Evolutionary conservation across 1,140 invertebrate species (phyloP), one percentile per base, ranked within the genome.

Genomic region (Apolygus lucorum): DNA sequence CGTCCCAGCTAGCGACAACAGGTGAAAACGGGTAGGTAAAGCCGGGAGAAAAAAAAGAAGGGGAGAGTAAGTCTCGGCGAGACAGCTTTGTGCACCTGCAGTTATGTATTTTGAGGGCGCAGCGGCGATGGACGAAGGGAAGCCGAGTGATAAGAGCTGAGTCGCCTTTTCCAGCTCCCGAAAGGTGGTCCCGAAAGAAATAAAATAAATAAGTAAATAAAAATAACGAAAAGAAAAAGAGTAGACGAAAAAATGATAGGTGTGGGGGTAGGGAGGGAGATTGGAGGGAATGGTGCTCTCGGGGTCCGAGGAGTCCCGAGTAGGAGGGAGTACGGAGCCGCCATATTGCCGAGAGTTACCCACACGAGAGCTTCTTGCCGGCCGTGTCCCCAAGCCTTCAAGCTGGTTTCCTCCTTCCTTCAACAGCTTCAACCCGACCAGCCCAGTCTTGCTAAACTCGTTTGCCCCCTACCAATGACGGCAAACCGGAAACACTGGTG

Each of bases 311-410:
- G 64, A 11, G 66, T 11, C 13, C 26, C 29, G 59, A 69, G 63
- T 63, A 24, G 68, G 70, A 71, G 70, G 66, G 64, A 71, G 66
- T 52, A 54, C n/a, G 25, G 17, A 29, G 25, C 27, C 52, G 67
- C 66, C 28, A 42, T 26, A 68, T 26, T n/a, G 54, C 67, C 17
- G 66, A 64, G 68, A 64, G 68, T 27, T 34, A 63, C 59, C 34
- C 34, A 64, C 52, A 28, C 17, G 54, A 52, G 54, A 17, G 54
- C 54, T 59, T 59, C 22, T 13, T 17, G 22, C 11, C 54, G 4
- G 11, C 54, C 22, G 13, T 59, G 54, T 59, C 54, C 8, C 54
- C 22, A 17, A 59, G 54, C 59, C 24, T 26, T 27, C 64, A 26
- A 63, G 28, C 52, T 67, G 52, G 49, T 59, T 52, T 26, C 49